A percentile compares a stretch with the other conserved stretches of the same genome.
Conservation (phyloP, 2,797 vertebrate species). For the Amazona finschi region DNA sequence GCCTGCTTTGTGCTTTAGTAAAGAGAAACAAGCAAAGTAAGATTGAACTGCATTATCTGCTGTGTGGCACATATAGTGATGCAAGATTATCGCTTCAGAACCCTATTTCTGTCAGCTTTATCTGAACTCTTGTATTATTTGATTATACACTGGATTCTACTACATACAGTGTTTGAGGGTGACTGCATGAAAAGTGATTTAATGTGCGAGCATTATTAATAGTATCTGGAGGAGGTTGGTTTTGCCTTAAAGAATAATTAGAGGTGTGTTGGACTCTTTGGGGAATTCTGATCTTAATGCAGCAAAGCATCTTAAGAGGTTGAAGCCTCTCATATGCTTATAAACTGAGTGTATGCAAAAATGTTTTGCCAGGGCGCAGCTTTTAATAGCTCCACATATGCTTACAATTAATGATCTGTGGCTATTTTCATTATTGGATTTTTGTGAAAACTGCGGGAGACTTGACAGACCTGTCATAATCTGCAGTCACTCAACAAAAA, state of each 20-base stretch:
- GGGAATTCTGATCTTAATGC: conserved; percentile 26
- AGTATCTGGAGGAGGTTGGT: not conserved
- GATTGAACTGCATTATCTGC: not conserved
- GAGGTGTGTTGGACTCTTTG: not conserved
- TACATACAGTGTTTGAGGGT: not conserved
- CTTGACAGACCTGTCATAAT: not conserved
- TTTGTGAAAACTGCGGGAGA: not conserved
- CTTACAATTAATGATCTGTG: not conserved
- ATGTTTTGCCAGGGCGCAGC: not conserved
- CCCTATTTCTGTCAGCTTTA: not conserved
- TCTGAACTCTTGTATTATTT: not conserved
- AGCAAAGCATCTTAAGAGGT: not conserved
- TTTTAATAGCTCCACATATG: conserved; percentile 8
- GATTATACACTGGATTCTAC: not conserved
- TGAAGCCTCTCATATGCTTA: not conserved
- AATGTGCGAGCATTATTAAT: not conserved
- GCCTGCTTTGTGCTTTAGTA: not conserved
- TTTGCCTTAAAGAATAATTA: not conserved
- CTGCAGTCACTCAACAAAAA: conserved; percentile 19
- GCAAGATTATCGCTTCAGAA: not conserved
- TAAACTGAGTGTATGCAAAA: not conserved
- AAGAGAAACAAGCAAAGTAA: conserved; percentile 1
- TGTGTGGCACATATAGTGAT: not conserved
- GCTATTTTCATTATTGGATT: not conserved
- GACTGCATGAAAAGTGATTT: not conserved